Evolutionary conservation across 2,888 invertebrate genomes (phyloP), one percentile per base, ranked within the genome.

Genomic region (Lasioglossum villosulum): DNA sequence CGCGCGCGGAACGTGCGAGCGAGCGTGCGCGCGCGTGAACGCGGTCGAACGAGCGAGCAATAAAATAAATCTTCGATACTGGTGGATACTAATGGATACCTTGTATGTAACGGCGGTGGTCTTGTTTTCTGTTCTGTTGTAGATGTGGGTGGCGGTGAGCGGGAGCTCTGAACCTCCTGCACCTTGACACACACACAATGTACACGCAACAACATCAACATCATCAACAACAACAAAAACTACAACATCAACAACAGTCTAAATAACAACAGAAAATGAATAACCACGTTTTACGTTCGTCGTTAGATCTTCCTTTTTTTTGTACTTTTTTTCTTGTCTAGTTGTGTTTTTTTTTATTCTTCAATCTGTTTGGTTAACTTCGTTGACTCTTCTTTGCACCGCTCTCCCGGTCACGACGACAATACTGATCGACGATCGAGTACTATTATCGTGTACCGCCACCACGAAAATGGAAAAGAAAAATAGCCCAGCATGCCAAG

Each of bases 71-170:
- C 93, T 93, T 91, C 91, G 91, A 91, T 91, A 93, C 92, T 92
- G 92, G 93, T 93, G 92, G 92, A 93, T 92, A 93, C 94, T 94
- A 94, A 94, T 95, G 93, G 93, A 94, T 94, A 94, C 92, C 93
- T 95, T 95, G 94, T 94, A 93, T 95, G 94, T 95, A 95, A 95
- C 95, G 93, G 94, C 94, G 94, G 94, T 94, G 95, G 94, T 95
- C 94, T 95, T 95, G 94, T 94, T 94, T 94, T 95, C 94, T 95
- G 93, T 94, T 95, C 94, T 95, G 95, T 95, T 95, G 95, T 95
- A 95, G 95, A 95, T 95, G 95, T 95, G 95, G 95, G 95, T 95
- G 95, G 95, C 95, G 95, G 95, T 95, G 95, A 95, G 95, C 95
- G 95, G 95, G 95, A 95, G 95, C 94, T 93, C 94, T 94, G 92